phyloP scores from a whole-genome alignment of 2,797 vertebrate species.

The Enteromius argenteus region DNA sequence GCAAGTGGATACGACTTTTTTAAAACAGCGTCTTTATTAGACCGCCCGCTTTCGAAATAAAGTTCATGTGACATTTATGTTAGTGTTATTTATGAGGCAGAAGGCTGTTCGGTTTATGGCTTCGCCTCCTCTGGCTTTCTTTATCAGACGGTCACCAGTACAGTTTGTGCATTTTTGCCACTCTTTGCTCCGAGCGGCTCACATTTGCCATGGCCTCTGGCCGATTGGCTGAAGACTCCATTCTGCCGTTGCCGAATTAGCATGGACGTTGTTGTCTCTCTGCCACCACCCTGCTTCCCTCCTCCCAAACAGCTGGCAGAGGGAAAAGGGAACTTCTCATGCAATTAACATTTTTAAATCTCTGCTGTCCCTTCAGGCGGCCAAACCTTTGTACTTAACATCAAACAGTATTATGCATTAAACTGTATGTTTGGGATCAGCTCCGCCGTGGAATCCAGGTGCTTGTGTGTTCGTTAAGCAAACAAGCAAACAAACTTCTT shows the following conservation, averaged over 20 bases:
- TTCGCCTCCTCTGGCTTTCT: slow-evolving; percentile 71
- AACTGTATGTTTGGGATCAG: slow-evolving; percentile 61
- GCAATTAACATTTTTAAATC: slow-evolving; percentile 72
- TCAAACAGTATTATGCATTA: slow-evolving; percentile 70
- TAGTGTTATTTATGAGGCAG: slow-evolving; percentile 84
- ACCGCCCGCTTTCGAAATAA: slow-evolving; percentile 80
- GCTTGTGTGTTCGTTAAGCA: slow-evolving; percentile 40
- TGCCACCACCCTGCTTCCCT: slow-evolving; percentile 38
- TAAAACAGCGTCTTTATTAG: slow-evolving; percentile 83
- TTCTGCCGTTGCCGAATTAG: slow-evolving; percentile 73
- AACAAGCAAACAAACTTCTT: slow-evolving; percentile 30
- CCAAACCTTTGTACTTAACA: slow-evolving; percentile 70
- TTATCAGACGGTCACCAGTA: slow-evolving; percentile 71
- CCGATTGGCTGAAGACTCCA: slow-evolving; percentile 71
- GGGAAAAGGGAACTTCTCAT: slow-evolving; percentile 65
- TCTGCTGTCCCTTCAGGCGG: slow-evolving; percentile 70
- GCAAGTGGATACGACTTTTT: slow-evolving; percentile 74
- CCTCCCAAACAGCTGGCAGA: slow-evolving; percentile 64
- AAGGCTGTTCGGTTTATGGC: slow-evolving; percentile 78
- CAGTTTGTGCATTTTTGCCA: slow-evolving; percentile 65
- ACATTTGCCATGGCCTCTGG: slow-evolving; percentile 68
- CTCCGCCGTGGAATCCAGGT: slow-evolving; percentile 57
- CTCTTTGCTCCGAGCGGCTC: slow-evolving; percentile 71
- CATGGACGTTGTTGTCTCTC: slow-evolving; percentile 63
- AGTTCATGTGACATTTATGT: slow-evolving; percentile 84